Evolutionary conservation across 2,113 vertebrate species (phyloP).

Genomic region (Bungarus multicinctus): DNA sequence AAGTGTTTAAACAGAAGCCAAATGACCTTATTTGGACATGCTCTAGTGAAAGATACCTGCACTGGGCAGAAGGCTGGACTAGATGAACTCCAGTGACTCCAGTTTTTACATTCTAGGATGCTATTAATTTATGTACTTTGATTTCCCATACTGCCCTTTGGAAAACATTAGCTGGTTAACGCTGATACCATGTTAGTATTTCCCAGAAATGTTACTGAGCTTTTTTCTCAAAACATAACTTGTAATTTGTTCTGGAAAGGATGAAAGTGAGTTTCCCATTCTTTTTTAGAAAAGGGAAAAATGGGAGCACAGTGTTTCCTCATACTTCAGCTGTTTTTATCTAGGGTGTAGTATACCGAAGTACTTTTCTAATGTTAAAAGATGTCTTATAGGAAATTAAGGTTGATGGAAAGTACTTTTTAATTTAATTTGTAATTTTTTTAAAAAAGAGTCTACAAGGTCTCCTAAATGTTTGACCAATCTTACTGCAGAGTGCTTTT

Average conservation of each 20-base stretch:
- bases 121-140: background rate
- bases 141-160: background rate
- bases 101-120: background rate
- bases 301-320: constrained; percentile 38
- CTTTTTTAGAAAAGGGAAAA: constrained; percentile 44
- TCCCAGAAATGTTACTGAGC: background rate
- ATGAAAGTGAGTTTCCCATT: background rate
- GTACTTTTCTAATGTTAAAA: constrained; percentile 51
- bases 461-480: constrained; percentile 35
- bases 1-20: background rate
- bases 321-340: constrained; percentile 43
- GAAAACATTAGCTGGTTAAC: too few species aligned
- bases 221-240: background rate
- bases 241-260: constrained; percentile 6
- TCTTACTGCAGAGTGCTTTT: constrained; percentile 24
- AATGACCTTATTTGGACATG: background rate
- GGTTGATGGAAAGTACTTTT: constrained; percentile 36
- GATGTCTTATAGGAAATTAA: constrained; percentile 41
- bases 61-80: background rate
- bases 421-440: constrained; percentile 18
- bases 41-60: background rate
- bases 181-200: background rate
- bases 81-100: background rate
- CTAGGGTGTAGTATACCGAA: constrained; percentile 31
- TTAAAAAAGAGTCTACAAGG: constrained; percentile 31